Evolutionary conservation across 1,140 invertebrate species (phyloP), one percentile per base, ranked within the genome.

Genomic region (Drosophila guanche): DNA sequence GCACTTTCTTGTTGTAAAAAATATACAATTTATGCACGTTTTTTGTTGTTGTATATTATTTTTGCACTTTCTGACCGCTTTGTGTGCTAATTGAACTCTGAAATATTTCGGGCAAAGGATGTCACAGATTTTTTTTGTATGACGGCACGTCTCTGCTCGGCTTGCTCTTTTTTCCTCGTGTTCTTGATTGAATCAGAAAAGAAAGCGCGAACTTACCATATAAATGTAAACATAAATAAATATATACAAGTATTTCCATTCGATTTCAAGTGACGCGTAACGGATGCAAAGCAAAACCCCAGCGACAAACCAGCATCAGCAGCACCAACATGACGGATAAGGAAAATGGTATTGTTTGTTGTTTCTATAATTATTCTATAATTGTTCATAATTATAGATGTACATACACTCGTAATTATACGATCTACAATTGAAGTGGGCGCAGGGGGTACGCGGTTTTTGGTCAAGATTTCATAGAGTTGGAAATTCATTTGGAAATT

Each of bases 181-280:
- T 37, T 37, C 33, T 37, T 37, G 10, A 37, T 37, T 37, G 4
- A 23, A 48, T 22, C 6, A 50, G 10, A 58, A 58, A 58, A 23
- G 27, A 58, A 50, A 63, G 43, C 29, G 37, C 20, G n/a, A 29
- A 22, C 37, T 63, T 63, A 62, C 29, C 22, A 12, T 5, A 4
- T 71, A 56, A 47, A 54, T 55, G 42, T 5, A 47, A 23, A 40
- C 16, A 8, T 4, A 47, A 54, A 41, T 40, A 59, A 73, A 48
- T 43, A 68, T 68, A 74, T 58, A 41, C 8, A 27, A 51, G 20
- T 68, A 53, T 74, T 79, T 78, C 40, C 75, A 65, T 84, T 79
- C 62, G 69, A 55, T 84, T 77, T 75, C 63, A 85, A 86, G 81
- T 86, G 81, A 50, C 61, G 68, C 69, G 47, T 45, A 69, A 81